Evolutionary conservation across 2,797 vertebrate genomes (phyloP), one percentile per base, ranked within the genome.

Genomic region (Glyptemys insculpta): DNA sequence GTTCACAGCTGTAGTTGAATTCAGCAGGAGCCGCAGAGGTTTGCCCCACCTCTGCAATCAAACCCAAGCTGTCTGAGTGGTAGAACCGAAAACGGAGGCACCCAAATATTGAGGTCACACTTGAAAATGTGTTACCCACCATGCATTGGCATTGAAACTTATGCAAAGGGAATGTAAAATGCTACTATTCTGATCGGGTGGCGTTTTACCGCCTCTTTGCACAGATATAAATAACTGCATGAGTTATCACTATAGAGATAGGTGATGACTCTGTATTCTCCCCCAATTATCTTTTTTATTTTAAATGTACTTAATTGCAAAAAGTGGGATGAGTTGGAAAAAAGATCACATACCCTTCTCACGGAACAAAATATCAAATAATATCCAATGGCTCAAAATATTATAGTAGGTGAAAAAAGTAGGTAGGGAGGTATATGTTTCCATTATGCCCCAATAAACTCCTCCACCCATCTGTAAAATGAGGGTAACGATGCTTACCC

Each of bases 271-370:
- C 6, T 56, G 94, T 86, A 59, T 37, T 89, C 72, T 23, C 54
- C 54, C 21, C 23, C 78, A 86, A 86, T 94, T 89, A 94, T 85
- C 81, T 87, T 76, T 62, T 62, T 34, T 87, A 21, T 95, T 96
- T 93, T 92, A 94, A 81, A 92, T 18, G 8, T 57, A 56, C 62
- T 82, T 72, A 59, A 83, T 91, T 81, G 90, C 72, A 83, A 68
- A 37, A 80, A 92, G 34, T 76, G 31, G 31, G 59, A 62, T 16
- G 14, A 80, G 23, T 7, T 52, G 52, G 49, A 89, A 53, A 87
- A 16, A 89, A 87, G 0, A 93, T 92, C 86, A 68, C 56, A 68
- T 78, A 92, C 0, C 0, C 52, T 85, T 94, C 59, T 94, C 83
- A 59, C 86, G 93, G 81, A n/a, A 56, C 29, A 88, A 62, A 76